Evolutionary conservation across 2,888 invertebrate genomes (phyloP).

Genomic region (Antheraea assamensis): DNA sequence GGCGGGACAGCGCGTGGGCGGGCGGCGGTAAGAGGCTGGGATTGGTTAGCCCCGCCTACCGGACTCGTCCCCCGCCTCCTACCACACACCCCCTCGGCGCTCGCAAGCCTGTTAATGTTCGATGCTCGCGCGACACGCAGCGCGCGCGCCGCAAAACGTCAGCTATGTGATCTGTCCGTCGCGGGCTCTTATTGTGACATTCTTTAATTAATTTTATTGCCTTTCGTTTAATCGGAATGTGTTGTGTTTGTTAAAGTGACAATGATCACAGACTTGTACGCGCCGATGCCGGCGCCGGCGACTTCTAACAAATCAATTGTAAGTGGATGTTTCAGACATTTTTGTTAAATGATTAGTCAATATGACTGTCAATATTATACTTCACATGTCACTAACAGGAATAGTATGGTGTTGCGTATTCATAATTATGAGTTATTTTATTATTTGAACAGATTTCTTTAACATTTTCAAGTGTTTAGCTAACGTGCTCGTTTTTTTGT

Average conservation of each 20-base stretch:
- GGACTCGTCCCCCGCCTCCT: slow-evolving; percentile 41
- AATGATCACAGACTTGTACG: slow-evolving; percentile 79
- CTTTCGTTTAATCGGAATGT: slow-evolving; percentile 31
- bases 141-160: slow-evolving; percentile 46
- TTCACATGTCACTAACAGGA: not conserved
- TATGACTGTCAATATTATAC: slow-evolving; percentile 15
- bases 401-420: not conserved
- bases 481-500: too few species aligned
- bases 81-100: slow-evolving; percentile 38
- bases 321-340: slow-evolving; percentile 50
- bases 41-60: slow-evolving; percentile 63
- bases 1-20: slow-evolving; percentile 73
- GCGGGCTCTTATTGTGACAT: slow-evolving; percentile 40
- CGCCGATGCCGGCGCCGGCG: slow-evolving; percentile 71
- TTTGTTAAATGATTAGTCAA: slow-evolving; percentile 8
- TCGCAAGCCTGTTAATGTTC: slow-evolving; percentile 24
- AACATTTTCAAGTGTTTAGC: too few species aligned
- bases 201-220: slow-evolving; percentile 27
- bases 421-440: not conserved
- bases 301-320: slow-evolving; percentile 67
- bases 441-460: too few species aligned
- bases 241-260: slow-evolving; percentile 60
- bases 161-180: slow-evolving; percentile 46
- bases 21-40: slow-evolving; percentile 69
- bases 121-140: slow-evolving; percentile 36